These are phyloP conservation scores for Crotalus viridis DNA, from an alignment of 2,113 vertebrate species.

Conservation along the genomic window DNA sequence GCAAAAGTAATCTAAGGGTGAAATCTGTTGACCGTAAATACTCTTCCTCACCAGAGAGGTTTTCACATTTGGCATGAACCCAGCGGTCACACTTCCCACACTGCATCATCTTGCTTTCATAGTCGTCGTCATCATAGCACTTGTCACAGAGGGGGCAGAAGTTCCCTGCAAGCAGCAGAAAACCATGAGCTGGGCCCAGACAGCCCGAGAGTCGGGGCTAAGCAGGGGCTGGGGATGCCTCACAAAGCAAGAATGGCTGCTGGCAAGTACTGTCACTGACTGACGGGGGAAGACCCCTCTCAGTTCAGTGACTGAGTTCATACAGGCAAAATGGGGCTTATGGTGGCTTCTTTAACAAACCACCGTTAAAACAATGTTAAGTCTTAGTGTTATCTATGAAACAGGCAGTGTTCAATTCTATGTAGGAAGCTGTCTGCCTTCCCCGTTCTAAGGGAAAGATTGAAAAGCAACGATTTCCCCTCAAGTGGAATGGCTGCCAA, in stretches of 20 bases:
- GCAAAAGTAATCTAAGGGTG: neutral
- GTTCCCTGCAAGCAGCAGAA: slow-evolving; percentile 79
- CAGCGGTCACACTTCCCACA: slow-evolving; percentile 92
- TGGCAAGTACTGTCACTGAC: neutral
- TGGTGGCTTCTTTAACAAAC: neutral
- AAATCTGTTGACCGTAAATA: neutral
- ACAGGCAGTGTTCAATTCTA: neutral
- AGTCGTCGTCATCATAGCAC: slow-evolving; percentile 90
- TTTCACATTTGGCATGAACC: slow-evolving; percentile 97
- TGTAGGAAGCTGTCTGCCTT: neutral
- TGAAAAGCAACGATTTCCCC: neutral
- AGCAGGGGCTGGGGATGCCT: neutral
- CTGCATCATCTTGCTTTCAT: slow-evolving; percentile 96
- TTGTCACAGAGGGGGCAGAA: slow-evolving; percentile 96
- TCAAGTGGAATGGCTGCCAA: neutral
- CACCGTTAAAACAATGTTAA: neutral
- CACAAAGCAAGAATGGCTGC: neutral
- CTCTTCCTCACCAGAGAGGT: slow-evolving; percentile 84
- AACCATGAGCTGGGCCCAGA: neutral
- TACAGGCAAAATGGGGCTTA: neutral
- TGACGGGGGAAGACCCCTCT: neutral
- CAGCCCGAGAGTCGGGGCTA: neutral
- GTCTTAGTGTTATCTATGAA: neutral
- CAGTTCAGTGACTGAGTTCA: no score
- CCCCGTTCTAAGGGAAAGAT: neutral